phyloP scores from a whole-genome alignment of 1,140 invertebrate genomes.

The Vanessa tameamea region DNA sequence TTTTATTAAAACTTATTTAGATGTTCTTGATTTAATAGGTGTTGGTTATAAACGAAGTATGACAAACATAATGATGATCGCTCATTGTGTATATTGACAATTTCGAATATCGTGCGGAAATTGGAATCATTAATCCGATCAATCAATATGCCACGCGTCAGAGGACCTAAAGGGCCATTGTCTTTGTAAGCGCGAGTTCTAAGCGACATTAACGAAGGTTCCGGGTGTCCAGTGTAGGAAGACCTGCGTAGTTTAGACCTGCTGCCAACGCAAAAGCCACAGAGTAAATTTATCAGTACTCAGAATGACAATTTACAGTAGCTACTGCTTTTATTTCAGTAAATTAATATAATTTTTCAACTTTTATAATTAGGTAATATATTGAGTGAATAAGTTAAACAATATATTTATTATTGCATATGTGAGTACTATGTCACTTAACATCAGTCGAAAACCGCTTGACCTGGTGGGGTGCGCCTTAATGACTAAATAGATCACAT shows the following conservation, averaged over 20 bases:
- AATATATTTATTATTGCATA: too few relatives aligned
- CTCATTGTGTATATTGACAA: background rate
- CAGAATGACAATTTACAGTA: background rate
- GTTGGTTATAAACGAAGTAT: background rate
- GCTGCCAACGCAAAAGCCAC: constrained; percentile 30
- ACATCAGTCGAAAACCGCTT: too few relatives aligned
- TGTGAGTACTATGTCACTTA: too few relatives aligned
- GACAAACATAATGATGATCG: too few relatives aligned
- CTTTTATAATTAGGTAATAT: too few relatives aligned
- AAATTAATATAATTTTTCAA: too few relatives aligned
- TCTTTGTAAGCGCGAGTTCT: constrained; percentile 64
- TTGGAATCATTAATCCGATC: constrained; percentile 51
- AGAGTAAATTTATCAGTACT: constrained; percentile 20
- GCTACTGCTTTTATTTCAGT: too few relatives aligned
- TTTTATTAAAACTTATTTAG: too few relatives aligned
- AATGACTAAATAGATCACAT: too few relatives aligned
- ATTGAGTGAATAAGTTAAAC: too few relatives aligned
- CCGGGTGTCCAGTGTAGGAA: constrained; percentile 47
- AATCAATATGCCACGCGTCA: constrained; percentile 52
- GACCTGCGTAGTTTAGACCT: constrained; percentile 47
- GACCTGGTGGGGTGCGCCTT: too few relatives aligned
- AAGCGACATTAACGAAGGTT: constrained; percentile 72
- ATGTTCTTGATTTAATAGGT: too few relatives aligned
- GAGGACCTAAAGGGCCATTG: constrained; percentile 47
- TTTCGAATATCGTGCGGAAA: constrained; percentile 2